Evolutionary conservation across 2,113 vertebrate species (phyloP).

Genomic region (Dolichallabes microphthalmus): DNA sequence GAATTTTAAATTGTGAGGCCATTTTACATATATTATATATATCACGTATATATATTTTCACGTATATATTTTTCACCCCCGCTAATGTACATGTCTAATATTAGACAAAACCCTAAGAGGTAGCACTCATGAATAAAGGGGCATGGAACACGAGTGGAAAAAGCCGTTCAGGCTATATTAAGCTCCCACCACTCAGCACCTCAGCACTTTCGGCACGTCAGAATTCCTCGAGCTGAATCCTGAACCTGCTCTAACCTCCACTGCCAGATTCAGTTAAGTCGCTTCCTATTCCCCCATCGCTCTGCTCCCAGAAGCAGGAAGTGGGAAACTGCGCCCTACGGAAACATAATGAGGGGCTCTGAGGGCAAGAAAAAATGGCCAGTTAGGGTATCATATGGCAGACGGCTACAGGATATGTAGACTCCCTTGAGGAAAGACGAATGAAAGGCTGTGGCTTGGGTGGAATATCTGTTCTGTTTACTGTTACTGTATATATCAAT

Average conservation of each 20-base stretch:
- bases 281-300: conserved; percentile 23
- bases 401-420: conserved; percentile 17
- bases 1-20: not conserved
- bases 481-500: not conserved
- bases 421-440: not conserved
- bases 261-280: conserved; percentile 21
- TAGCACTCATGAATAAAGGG: conserved; percentile 5
- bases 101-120: not conserved
- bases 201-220: not conserved
- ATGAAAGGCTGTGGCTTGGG: not conserved
- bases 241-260: not conserved
- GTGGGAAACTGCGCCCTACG: conserved; percentile 29
- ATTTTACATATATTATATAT: not conserved
- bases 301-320: conserved; percentile 39
- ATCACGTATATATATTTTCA: not conserved
- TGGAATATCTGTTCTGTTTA: not conserved
- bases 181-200: conserved; percentile 38
- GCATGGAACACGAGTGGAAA: conserved; percentile 9
- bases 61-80: not conserved
- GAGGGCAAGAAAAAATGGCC: not conserved
- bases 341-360: conserved; percentile 31
- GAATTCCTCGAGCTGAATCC: conserved; percentile 4
- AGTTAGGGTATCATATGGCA: conserved; percentile 16
- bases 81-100: not conserved
- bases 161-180: conserved; percentile 25